These are phyloP conservation scores for Staurois parvus DNA, from an alignment of 2,797 vertebrate species.

Conservation along the genomic window DNA sequence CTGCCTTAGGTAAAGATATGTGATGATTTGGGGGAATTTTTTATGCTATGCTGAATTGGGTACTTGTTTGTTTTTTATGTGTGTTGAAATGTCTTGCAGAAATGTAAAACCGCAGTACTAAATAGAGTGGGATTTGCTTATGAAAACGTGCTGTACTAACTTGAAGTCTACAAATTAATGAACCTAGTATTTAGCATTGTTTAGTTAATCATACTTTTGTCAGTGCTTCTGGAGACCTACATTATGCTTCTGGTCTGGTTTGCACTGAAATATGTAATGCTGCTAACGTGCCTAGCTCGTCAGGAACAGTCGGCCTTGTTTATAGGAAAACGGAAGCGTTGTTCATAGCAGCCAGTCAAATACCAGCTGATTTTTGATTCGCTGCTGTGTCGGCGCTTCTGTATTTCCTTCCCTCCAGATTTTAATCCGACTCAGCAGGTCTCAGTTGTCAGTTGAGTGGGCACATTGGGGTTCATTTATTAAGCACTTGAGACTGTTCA, in stretches of 20 bases:
- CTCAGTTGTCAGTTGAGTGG: no score
- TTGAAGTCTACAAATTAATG: conserved; percentile 7
- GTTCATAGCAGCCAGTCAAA: neutral
- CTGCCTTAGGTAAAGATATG: conserved; percentile 76
- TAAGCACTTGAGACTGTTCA: no score
- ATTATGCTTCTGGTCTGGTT: neutral
- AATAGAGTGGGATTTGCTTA: conserved; percentile 24
- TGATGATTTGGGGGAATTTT: conserved; percentile 20
- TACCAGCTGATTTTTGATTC: neutral
- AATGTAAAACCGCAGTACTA: conserved; percentile 43
- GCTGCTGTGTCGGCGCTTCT: neutral
- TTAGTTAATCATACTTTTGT: neutral
- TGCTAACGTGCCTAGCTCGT: conserved; percentile 43
- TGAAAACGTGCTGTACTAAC: conserved; percentile 17
- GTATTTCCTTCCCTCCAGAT: no score
- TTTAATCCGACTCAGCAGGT: no score
- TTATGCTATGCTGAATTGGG: conserved; percentile 30
- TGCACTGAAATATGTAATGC: conserved; percentile 34
- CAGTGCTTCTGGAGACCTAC: conserved; percentile 24
- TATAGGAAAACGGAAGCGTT: neutral
- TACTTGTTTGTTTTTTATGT: conserved; percentile 30
- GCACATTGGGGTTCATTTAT: no score
- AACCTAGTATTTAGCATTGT: conserved; percentile 7
- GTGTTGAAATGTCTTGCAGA: conserved; percentile 9
- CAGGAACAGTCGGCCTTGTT: neutral